Base-by-base conservation (phyloP, 1,140 invertebrate genomes). In the Lanistes nyassanus region DNA sequence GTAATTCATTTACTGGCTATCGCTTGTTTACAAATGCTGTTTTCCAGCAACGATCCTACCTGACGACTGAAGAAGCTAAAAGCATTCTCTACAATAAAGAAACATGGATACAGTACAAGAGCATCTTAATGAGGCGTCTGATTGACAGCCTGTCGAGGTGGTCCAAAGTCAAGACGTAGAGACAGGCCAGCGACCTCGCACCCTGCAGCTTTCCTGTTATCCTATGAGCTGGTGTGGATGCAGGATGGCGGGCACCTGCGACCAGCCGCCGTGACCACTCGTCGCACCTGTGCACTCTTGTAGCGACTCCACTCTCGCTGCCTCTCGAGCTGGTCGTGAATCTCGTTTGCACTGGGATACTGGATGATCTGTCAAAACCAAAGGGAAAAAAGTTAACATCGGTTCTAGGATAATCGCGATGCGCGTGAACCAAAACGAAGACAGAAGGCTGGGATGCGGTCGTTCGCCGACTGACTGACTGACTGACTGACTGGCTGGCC, bases 61-160 rank as follows among this genome's bases (percentile, higher is more conserved):
- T 86, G 80, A 74, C 74, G 16, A 80, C 80, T 21, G 81, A 86
- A 3, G 85, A 86, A 68, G 83, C 83, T 21, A 84, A 82, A 68
- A 74, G 76, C 21, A 78, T 82, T 21, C 75, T 87, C 53, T 86
- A 86, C 70, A 77, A 82, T 34, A 79, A 84, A 62, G 86, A 86
- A 69, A 86, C 84, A 1, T 87, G 86, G 86, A 76, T 79, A n/a
- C 84, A 86, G 66, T 87, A 86, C 71, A 86, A 86, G 70, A 68
- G 65, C 66, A 80, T 83, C 13, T 66, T 87, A 7, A 79, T 86
- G 78, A 76, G 80, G 65, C 74, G 81, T 36, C 77, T 81, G 31
- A 79, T 85, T 3, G 74, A 69, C 36, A 79, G 80, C 75, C 29
- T 78, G 75, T 16, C 69, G 16, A 34, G 79, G 77, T 21, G 79